A percentile compares a stretch with the other conserved stretches of the same genome.
Evolutionary conservation across 1,140 invertebrate species (phyloP).

Genomic region (Cydia pomonella): DNA sequence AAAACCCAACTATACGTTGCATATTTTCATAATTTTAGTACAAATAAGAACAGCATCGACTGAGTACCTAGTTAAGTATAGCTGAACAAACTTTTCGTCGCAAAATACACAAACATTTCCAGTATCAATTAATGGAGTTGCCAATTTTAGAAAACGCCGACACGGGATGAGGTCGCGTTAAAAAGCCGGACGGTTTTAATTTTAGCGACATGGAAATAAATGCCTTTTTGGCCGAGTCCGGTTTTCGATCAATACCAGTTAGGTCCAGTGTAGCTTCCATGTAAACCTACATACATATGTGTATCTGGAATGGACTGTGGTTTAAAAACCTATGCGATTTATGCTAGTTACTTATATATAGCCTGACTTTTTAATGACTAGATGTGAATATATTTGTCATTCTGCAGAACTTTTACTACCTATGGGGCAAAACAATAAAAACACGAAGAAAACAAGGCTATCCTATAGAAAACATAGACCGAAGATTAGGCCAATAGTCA

Average conservation of each 20-base stretch:
- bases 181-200: slow-evolving; percentile 5
- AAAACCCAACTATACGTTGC: no score
- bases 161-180: slow-evolving; percentile 21
- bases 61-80: neutral
- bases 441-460: no score
- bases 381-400: no score
- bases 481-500: no score
- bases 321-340: no score
- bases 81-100: neutral
- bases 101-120: neutral
- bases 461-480: no score
- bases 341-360: no score
- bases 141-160: slow-evolving; percentile 10
- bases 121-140: slow-evolving; percentile 20
- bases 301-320: neutral
- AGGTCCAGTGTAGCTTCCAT: neutral
- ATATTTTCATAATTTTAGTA: no score
- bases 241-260: slow-evolving; percentile 1
- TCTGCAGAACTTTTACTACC: no score
- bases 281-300: neutral
- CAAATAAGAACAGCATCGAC: no score
- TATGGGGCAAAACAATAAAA: no score
- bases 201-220: slow-evolving; percentile 7
- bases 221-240: neutral
- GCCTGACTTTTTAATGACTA: no score